phyloP scores from a whole-genome alignment of 1,140 invertebrate genomes.

The Ceratosolen fusciceps region DNA sequence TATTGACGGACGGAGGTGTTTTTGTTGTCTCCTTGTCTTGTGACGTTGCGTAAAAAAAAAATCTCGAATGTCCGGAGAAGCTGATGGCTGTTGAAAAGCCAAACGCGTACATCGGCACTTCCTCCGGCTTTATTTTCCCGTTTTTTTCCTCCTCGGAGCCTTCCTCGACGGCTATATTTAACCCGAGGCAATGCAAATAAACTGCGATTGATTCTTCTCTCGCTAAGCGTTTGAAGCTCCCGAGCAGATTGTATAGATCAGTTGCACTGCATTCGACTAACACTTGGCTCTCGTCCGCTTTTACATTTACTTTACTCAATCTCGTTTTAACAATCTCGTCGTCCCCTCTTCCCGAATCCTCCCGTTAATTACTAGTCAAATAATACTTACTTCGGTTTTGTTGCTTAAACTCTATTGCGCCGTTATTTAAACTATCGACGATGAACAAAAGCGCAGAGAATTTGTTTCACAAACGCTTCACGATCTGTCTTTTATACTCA shows the following conservation, averaged over 20 bases:
- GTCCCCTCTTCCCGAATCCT: no score
- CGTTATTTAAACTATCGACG: no score
- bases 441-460: no score
- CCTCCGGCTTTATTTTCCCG: not conserved
- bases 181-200: not conserved
- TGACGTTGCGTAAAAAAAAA: slow-evolving; percentile 39
- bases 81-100: not conserved
- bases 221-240: not conserved
- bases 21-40: no score
- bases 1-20: slow-evolving; percentile 36
- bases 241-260: not conserved
- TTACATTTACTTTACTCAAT: no score
- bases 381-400: no score
- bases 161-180: not conserved
- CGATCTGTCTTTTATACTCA: no score
- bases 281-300: not conserved
- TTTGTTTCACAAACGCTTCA: no score
- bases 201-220: not conserved
- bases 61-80: not conserved
- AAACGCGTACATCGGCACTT: not conserved
- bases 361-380: no score
- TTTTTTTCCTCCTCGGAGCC: not conserved
- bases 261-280: not conserved
- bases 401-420: no score
- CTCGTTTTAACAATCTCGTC: no score